Evolutionary conservation across 2,888 invertebrate species (phyloP), one percentile per base, ranked within the genome.

Genomic region (Temnothorax rugatulus): DNA sequence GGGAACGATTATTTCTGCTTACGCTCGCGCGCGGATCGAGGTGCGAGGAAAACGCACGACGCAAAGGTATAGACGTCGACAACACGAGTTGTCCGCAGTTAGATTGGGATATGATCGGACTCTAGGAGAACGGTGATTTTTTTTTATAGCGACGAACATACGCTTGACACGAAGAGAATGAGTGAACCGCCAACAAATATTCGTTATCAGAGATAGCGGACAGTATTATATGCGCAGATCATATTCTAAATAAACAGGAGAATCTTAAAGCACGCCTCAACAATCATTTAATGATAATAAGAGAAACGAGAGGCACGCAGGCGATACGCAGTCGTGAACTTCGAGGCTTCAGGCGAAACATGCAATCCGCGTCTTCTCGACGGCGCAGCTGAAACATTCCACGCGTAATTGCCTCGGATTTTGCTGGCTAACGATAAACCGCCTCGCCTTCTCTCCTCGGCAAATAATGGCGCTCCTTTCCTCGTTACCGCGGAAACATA

Each of bases 351-450:
- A 52, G 82, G 75, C 76, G 87, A 64, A 81, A 75, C 76, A 75
- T 77, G 71, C 82, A 71, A 79, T 77, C 34, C 83, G 86, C 82
- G 66, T 81, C 69, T 69, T 61, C 82, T 74, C 79, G 66, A n/a
- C 69, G 54, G 76, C 66, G 74, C 74, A 44, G 52, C 82, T 88
- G 57, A 82, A 82, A 90, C 91, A 93, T 93, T 93, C 93, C 92
- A 87, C 59, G 68, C 89, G 92, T 92, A 92, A 93, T 94, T 93
- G 92, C 92, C 89, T 90, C 83, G 89, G 91, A 93, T 93, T 93
- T 93, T 92, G 93, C 92, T 91, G 91, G 90, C 91, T 81, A 89
- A 92, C 92, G 87, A 92, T 93, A 92, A 93, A 93, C 91, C 87
- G 89, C 89, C 90, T 88, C 86, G 81, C 88, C 85, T 86, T 83